Conservation (phyloP, 1,140 invertebrate species). For the Octopus sinensis region DNA sequence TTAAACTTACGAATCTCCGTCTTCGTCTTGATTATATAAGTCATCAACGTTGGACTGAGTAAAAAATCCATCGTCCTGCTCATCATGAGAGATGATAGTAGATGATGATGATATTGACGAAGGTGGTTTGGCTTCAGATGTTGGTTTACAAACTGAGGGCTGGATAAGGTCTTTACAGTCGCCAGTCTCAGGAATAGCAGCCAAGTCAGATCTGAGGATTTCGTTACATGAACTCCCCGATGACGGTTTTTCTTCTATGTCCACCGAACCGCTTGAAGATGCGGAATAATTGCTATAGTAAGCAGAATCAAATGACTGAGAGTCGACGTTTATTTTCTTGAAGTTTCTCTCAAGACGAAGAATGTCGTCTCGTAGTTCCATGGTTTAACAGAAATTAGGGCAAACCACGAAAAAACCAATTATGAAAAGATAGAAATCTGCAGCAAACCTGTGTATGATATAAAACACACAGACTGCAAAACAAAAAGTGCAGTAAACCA, state of each 20-base stretch:
- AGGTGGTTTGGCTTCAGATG: too few species aligned
- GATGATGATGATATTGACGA: too few species aligned
- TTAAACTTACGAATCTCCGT: slow-evolving; percentile 11
- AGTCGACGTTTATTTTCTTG: neutral
- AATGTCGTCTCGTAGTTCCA: neutral
- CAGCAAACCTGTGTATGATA: too few species aligned
- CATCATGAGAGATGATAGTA: too few species aligned
- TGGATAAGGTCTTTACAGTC: too few species aligned
- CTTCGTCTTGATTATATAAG: slow-evolving; percentile 11
- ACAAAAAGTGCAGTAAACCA: too few species aligned
- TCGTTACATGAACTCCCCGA: neutral
- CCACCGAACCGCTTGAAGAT: neutral
- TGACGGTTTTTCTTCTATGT: neutral
- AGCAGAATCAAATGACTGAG: neutral
- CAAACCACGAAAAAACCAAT: too few species aligned
- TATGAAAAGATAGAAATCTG: too few species aligned
- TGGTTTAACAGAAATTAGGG: too few species aligned
- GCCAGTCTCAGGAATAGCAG: neutral
- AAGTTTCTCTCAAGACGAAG: neutral
- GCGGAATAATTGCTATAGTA: neutral
- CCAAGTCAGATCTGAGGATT: neutral
- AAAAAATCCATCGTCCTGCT: neutral
- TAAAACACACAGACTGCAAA: too few species aligned
- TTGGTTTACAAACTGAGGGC: too few species aligned
- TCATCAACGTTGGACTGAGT: neutral